Base-by-base conservation (phyloP, 2,888 invertebrate genomes). In the Acanthosepion esculentum region DNA sequence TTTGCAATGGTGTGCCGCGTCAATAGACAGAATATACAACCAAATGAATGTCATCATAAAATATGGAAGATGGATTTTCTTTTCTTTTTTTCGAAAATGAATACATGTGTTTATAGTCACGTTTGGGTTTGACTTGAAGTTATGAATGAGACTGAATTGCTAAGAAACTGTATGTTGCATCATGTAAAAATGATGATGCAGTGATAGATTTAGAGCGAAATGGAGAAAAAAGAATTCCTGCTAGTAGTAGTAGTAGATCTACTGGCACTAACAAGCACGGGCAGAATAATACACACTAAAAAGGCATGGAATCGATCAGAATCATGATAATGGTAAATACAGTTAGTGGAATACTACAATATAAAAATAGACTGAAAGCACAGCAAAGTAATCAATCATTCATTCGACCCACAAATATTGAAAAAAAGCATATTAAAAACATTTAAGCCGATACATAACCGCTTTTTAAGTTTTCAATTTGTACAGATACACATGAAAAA, bases 121-220 rank as follows among this genome's bases (percentile, higher is more conserved):
- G 41, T 41, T 41, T 41, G 41, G 41, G 41, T 41, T 41, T 41
- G 41, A 41, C 41, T 41, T 41, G 41, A 41, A 78, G n/a, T 78
- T 78, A 78, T 78, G n/a, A 78, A 78, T 78, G 78, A 78, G 29
- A 29, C 33, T 2, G 12, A 78, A 59, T 26, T 59, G 59, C 23
- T 59, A 59, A 78, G 78, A 78, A 78, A 10, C 29, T 78, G 78
- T 78, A 33, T 12, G 33, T 78, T n/a, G 78, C 78, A 78, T 78
- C n/a, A 10, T 33, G 78, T 78, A 78, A 78, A 78, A n/a, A 59
- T 59, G 78, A 78, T n/a, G 78, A n/a, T n/a, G n/a, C 78, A 78
- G 15, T 78, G 78, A 78, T 78, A 78, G 78, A 78, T 78, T 78
- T 78, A 78, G 78, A 78, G n/a, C 78, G n/a, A 78, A 78, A 59